A percentile compares a stretch with the other conserved stretches of the same genome.
Conservation (phyloP, 2,888 invertebrate species). For the Acronicta psi region DNA sequence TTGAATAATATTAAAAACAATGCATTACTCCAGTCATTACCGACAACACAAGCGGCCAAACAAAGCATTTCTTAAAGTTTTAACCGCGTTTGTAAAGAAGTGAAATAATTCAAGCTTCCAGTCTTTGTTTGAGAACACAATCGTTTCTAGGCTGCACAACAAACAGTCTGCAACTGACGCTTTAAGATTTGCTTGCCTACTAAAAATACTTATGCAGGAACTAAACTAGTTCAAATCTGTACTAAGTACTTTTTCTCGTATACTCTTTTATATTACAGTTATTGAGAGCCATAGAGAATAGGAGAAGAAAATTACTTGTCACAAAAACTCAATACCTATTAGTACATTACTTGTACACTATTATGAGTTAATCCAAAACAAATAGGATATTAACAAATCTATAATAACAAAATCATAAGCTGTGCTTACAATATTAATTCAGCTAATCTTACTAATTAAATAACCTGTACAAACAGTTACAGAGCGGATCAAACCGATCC, state of each 20-base stretch:
- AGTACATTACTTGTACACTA: too few relatives aligned
- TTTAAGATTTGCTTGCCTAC: constrained; percentile 1
- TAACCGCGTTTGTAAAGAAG: constrained; percentile 20
- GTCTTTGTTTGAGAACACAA: constrained; percentile 40
- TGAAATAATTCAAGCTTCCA: constrained; percentile 34
- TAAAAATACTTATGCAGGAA: neutral
- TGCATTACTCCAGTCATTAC: neutral
- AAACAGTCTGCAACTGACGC: constrained; percentile 22
- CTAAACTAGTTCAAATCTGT: neutral
- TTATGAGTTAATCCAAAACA: neutral
- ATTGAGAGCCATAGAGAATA: too few relatives aligned
- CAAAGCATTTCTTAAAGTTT: constrained; percentile 1
- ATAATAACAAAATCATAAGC: constrained; percentile 2
- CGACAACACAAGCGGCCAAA: constrained; percentile 9
- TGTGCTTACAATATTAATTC: constrained; percentile 4
- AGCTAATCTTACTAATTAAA: constrained; percentile 19
- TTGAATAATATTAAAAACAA: neutral
- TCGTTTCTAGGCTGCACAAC: constrained; percentile 12
- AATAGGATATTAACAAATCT: neutral
- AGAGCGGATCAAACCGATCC: constrained; percentile 2
- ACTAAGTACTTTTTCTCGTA: too few relatives aligned
- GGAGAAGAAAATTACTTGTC: too few relatives aligned
- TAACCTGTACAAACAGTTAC: constrained; percentile 12
- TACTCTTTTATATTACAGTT: too few relatives aligned
- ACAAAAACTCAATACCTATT: too few relatives aligned